These are phyloP conservation scores for Lycocerus yunnanus DNA, from an alignment of 2,888 invertebrate genomes.

Conservation along the genomic window DNA sequence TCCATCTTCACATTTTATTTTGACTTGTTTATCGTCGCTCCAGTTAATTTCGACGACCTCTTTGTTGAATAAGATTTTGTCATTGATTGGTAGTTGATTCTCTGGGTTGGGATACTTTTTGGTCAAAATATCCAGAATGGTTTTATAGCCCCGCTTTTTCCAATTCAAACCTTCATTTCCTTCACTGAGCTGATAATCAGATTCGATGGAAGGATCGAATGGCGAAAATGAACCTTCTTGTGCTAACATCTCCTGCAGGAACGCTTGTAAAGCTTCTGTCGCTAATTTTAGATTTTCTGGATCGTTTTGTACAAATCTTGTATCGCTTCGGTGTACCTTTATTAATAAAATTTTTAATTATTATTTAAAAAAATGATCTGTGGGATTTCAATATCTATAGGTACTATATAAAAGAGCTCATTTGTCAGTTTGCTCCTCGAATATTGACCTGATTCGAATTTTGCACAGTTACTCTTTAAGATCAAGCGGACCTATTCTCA, in stretches of 20 bases:
- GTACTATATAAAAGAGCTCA: no score
- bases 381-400: no score
- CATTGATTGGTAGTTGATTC: slow-evolving; percentile 29
- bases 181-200: slow-evolving; percentile 69
- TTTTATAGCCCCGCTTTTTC: slow-evolving; percentile 73
- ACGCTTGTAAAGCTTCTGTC: not conserved
- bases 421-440: no score
- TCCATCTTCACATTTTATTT: slow-evolving; percentile 60
- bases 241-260: not conserved
- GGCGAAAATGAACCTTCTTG: slow-evolving; percentile 62
- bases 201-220: slow-evolving; percentile 68
- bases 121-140: slow-evolving; percentile 69
- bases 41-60: slow-evolving; percentile 30
- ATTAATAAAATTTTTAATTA: no score
- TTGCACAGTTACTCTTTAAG: no score
- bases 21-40: slow-evolving; percentile 14
- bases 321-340: not conserved
- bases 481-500: no score
- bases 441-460: no score
- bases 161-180: slow-evolving; percentile 74
- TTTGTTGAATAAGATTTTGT: slow-evolving; percentile 34
- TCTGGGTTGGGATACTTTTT: slow-evolving; percentile 11
- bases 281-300: not conserved
- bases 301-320: not conserved
- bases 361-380: no score